Base-by-base conservation (phyloP, 2,888 invertebrate genomes). In the Dryomyza anilis region DNA sequence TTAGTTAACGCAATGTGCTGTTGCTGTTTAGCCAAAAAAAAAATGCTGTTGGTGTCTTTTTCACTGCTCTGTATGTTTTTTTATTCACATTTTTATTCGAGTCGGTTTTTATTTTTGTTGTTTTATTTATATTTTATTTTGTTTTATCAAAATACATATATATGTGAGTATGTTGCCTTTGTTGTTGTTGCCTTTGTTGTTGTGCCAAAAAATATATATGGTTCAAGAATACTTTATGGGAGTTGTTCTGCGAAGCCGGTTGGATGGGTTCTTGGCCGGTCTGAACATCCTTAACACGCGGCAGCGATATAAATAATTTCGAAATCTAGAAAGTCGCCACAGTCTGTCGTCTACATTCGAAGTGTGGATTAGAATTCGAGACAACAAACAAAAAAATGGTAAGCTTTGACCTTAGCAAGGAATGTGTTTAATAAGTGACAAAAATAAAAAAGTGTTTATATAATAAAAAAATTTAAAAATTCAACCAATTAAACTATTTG, bases 291-390 rank as follows among this genome's bases (percentile, higher is more conserved):
- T 79, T 79, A 78, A 72, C 64, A 43, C 27, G 16, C 12, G 25
- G 5, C 14, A 7, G 69, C 73, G 69, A 73, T 79, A 79, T 79
- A 79, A 79, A 79, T 80, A 78, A 77, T 79, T 76, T 77, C 72
- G 75, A 69, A 70, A 68, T 75, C 72, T 69, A 67, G 63, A 71
- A 72, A 71, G 71, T 69, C 71, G 70, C 60, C 74, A 77, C 81
- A 79, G 79, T 79, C 74, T 75, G 72, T 77, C 71, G 73, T 74
- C 76, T 74, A 74, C 80, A 72, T 78, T 76, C 75, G 73, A 70
- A 65, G 74, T 74, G 80, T 80, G 76, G 77, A 76, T 74, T 75
- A 75, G 73, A 74, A 75, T 67, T 74, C 74, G 71, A 66, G 52
- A 53, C 64, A 69, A 43, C 58, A 36, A 30, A 48, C 43, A 58